Conservation (phyloP, 2,888 invertebrate species). For the Terebella lapidaria region DNA sequence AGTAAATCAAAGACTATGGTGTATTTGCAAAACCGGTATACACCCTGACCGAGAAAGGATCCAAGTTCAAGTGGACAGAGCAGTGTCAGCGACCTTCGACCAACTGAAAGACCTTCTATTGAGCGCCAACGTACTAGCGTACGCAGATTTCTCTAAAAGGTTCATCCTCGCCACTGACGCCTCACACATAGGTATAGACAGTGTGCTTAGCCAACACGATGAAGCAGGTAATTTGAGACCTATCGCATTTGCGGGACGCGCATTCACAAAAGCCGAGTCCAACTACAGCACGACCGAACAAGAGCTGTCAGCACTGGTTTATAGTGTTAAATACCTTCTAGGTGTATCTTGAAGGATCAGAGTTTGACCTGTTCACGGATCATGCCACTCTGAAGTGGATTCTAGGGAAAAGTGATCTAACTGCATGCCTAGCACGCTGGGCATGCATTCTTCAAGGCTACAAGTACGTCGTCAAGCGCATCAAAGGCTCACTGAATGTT, state of each 20-base stretch:
- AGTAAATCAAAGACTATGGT: not conserved
- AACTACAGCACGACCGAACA: not conserved
- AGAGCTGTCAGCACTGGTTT: not conserved
- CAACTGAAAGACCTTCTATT: not conserved
- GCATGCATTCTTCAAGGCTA: too few relatives aligned
- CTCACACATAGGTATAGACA: not conserved
- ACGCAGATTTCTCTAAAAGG: not conserved
- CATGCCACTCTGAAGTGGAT: not conserved
- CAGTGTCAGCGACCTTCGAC: not conserved
- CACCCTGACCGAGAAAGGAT: not conserved
- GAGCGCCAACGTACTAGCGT: not conserved
- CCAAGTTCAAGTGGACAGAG: not conserved
- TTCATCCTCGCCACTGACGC: not conserved
- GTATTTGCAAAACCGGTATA: not conserved
- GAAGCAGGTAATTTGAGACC: not conserved
- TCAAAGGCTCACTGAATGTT: too few relatives aligned
- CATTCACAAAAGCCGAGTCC: not conserved
- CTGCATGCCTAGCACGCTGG: too few relatives aligned
- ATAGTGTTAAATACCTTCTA: not conserved
- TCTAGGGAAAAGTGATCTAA: too few relatives aligned
- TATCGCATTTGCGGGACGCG: not conserved
- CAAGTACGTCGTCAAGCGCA: too few relatives aligned
- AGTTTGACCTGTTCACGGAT: not conserved
- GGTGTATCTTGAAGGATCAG: not conserved
- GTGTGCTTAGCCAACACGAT: not conserved